phyloP scores from a whole-genome alignment of 2,888 invertebrate genomes.

The Dasysyrphus tricinctus region DNA sequence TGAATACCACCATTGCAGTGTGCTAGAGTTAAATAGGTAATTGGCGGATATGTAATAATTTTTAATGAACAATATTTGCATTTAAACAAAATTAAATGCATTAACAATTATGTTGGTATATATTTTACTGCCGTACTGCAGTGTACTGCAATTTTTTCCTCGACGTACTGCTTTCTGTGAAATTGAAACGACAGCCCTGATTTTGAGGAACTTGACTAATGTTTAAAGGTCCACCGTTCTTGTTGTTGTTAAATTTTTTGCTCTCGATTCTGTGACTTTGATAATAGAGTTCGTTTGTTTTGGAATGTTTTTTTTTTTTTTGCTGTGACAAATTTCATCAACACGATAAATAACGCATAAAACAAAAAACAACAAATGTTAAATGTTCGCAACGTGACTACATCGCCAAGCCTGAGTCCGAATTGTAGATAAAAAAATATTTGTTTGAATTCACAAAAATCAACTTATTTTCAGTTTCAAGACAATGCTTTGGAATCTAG shows the following conservation, averaged over 20 bases:
- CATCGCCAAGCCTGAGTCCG: conserved; percentile 33
- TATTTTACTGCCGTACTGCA: no score
- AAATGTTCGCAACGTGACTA: conserved; percentile 68
- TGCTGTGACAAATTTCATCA: conserved; percentile 69
- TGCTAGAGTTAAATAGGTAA: no score
- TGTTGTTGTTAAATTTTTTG: conserved; percentile 4
- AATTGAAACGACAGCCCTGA: no score
- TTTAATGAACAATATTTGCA: no score
- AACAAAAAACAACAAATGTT: conserved; percentile 23
- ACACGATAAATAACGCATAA: conserved; percentile 59
- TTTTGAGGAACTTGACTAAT: conserved; percentile 28
- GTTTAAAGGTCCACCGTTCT: conserved; percentile 25
- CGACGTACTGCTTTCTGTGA: no score
- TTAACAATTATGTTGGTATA: no score
- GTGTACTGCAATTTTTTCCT: no score
- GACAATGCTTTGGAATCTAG: conserved; percentile 53
- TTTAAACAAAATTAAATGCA: no score
- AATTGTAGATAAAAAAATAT: neutral
- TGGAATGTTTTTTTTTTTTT: conserved; percentile 6
- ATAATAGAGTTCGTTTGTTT: conserved; percentile 52
- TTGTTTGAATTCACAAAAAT: conserved; percentile 15
- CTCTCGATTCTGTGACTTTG: neutral
- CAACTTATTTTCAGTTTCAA: conserved; percentile 34
- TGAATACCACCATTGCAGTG: no score
- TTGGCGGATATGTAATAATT: no score